A percentile compares a stretch with the other conserved stretches of the same genome.
Conservation (phyloP, 1,140 invertebrate species). For the Drosophila asahinai region DNA sequence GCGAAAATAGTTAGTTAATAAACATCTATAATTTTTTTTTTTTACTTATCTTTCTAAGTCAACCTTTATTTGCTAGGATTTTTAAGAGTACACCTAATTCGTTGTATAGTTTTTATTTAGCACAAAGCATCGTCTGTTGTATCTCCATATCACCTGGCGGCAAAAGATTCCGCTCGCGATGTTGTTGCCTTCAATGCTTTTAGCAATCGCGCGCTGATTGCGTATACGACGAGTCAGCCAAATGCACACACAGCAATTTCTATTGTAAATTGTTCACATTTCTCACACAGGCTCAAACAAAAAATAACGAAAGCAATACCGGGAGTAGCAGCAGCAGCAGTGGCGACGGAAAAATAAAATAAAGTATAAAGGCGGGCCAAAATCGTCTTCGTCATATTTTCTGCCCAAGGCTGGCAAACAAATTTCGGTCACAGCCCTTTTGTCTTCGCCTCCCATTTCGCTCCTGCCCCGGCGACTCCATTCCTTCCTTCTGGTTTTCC, state of each 20-base stretch:
- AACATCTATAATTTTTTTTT: not conserved
- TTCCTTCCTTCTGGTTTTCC: constrained; percentile 41
- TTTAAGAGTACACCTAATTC: constrained; percentile 6
- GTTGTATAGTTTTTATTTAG: not conserved
- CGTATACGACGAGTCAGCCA: constrained; percentile 79
- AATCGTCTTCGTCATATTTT: constrained; percentile 60
- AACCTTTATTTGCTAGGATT: too few species aligned
- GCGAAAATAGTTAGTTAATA: not conserved
- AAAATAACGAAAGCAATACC: constrained; percentile 8
- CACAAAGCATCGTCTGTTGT: constrained; percentile 3
- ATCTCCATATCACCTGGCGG: constrained; percentile 56
- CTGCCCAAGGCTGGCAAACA: constrained; percentile 72
- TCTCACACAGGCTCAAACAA: constrained; percentile 61
- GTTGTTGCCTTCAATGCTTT: constrained; percentile 64
- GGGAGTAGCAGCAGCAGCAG: constrained; percentile 15
- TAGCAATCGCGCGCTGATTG: constrained; percentile 78
- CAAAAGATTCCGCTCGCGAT: constrained; percentile 32
- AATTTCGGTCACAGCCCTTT: constrained; percentile 67
- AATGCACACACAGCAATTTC: constrained; percentile 81
- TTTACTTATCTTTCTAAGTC: too few species aligned
- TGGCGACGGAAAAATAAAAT: constrained; percentile 20
- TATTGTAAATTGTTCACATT: constrained; percentile 82
- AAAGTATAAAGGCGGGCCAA: constrained; percentile 43
- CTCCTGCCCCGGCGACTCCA: constrained; percentile 8
- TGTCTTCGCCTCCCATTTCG: constrained; percentile 40